Conservation (phyloP, 2,797 vertebrate species). For the Danio jaintianensis region DNA sequence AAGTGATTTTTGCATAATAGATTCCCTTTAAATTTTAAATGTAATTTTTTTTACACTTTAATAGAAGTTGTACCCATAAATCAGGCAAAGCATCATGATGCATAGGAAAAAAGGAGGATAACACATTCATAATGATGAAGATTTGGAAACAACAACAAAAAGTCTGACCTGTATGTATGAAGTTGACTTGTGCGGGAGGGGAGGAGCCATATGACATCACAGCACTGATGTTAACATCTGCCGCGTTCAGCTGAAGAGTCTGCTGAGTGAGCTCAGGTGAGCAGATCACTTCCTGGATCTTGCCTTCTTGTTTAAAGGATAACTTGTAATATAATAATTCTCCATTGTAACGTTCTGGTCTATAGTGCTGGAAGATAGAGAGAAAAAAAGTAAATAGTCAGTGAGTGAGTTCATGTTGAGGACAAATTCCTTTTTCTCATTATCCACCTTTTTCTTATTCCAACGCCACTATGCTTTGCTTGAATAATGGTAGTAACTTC, state of each 20-base stretch:
- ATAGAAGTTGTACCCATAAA: no score
- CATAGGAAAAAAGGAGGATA: no score
- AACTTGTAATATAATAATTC: conserved; percentile 75
- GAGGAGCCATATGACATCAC: conserved; percentile 80
- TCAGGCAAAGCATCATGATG: no score
- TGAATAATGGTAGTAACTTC: no score
- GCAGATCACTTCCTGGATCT: conserved; percentile 51
- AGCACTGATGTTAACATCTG: conserved; percentile 71
- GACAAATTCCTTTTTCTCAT: background rate
- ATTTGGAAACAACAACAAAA: background rate
- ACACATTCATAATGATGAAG: no score
- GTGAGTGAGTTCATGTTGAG: background rate
- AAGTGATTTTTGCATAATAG: no score
- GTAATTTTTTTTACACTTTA: no score
- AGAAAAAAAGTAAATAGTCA: conserved; percentile 15
- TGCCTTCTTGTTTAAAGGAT: conserved; percentile 39
- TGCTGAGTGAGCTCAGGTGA: conserved; percentile 57
- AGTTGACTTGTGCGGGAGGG: conserved; percentile 72
- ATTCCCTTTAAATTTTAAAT: no score
- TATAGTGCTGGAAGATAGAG: conserved; percentile 72
- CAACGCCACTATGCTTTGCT: no score
- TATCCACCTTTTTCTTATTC: no score
- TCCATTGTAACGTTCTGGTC: conserved; percentile 70
- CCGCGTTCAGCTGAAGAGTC: conserved; percentile 65
- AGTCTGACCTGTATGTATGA: conserved; percentile 67